Evolutionary conservation across 2,113 vertebrate genomes (phyloP), one percentile per base, ranked within the genome.

Genomic region (Peromyscus californicus): DNA sequence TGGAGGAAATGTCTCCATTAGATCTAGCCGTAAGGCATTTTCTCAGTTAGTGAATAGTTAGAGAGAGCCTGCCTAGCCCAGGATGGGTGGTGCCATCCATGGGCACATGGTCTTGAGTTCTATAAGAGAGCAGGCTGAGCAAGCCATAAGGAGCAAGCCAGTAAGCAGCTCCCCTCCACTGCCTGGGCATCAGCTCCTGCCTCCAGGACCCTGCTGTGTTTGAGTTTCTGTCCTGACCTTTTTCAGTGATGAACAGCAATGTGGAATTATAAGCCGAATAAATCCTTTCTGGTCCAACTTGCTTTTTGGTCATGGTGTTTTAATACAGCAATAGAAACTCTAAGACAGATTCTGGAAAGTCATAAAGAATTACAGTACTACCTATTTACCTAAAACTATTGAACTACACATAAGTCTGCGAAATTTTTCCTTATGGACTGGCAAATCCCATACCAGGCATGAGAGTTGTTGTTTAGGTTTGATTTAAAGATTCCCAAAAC

Each of bases 151-250:
- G 17, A 72, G 51, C 36, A 9, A n/a, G 16, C 33, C 17, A 72
- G 33, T 13, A 70, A 69, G 15, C 33, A 36, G 0, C 67, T 36
- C 15, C 5, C 6, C 31, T 16, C 33, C 9, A 72, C 17, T 36
- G 17, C 16, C 65, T 33, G 4, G 31, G 4, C 65, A 33, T 72
- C 36, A 72, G 7, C 69, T n/a, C 36, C 69, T 72, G 69, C 17
- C 1, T 72, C 1, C 16, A n/a, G 16, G 7, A 70, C 1, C 16
- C 69, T 9, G 1, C 69, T 16, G 6, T 70, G 0, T n/a, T n/a
- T 70, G 69, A 70, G 36, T 19, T n/a, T 0, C 17, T 72, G 6
- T n/a, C 36, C 69, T 72, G 69, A n/a, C 2, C 36, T 72, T 33
- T 4, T n/a, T 72, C 33, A n/a, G 69, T 8, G 36, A n/a, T 70